These are phyloP conservation scores for Neopelma chrysocephalum DNA, from an alignment of 2,797 vertebrate species.

Conservation along the genomic window DNA sequence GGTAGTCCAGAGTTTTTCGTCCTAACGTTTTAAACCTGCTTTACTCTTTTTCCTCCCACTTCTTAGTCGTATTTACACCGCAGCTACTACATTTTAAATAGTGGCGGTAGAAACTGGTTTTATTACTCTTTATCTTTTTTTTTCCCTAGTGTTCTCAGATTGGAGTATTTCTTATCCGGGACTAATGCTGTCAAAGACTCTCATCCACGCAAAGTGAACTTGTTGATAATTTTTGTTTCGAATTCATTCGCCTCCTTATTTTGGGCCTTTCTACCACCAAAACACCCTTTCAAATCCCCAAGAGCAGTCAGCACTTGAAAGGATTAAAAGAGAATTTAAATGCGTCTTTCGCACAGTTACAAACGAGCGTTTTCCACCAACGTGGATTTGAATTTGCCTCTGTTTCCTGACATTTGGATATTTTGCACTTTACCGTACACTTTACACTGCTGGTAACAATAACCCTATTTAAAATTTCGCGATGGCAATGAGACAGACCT, in stretches of 20 bases:
- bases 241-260: conserved; percentile 49
- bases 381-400: conserved; percentile 1
- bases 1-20: background rate
- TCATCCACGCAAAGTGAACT: conserved; percentile 64
- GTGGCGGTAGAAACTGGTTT: background rate
- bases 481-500: conserved; percentile 85
- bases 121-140: background rate
- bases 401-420: conserved; percentile 52
- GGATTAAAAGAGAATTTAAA: background rate
- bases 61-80: conserved; percentile 14
- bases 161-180: background rate
- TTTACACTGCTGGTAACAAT: conserved; percentile 74
- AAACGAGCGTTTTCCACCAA: background rate
- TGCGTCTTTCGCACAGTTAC: background rate
- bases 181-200: conserved; percentile 40
- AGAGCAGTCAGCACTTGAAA: conserved; percentile 31
- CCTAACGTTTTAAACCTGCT: background rate
- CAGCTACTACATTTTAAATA: conserved; percentile 9
- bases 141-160: background rate
- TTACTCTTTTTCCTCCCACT: background rate
- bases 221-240: conserved; percentile 63
- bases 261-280: conserved; percentile 35
- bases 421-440: conserved; percentile 14
- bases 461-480: conserved; percentile 75
- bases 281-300: background rate